phyloP scores from a whole-genome alignment of 2,888 invertebrate genomes.

The Eubasilissa splendida region DNA sequence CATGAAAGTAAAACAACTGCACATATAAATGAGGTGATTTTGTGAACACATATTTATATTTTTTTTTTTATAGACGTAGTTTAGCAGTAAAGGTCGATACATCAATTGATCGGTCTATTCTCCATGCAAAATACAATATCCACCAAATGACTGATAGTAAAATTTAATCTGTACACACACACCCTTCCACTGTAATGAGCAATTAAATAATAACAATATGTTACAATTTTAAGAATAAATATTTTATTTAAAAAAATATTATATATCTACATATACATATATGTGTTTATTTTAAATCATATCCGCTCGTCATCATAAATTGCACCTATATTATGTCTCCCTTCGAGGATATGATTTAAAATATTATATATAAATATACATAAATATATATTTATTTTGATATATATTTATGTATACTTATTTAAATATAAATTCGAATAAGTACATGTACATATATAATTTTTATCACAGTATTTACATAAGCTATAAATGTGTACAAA shows the following conservation, averaged over 20 bases:
- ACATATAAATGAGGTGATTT: no score
- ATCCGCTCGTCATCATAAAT: slow-evolving; percentile 45
- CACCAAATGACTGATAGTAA: no score
- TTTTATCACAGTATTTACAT: slow-evolving; percentile 55
- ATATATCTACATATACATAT: slow-evolving; percentile 24
- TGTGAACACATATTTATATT: no score
- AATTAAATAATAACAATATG: background rate
- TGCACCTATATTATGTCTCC: slow-evolving; percentile 59
- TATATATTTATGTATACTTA: slow-evolving; percentile 28
- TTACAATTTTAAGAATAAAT: slow-evolving; percentile 29
- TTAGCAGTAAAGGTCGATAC: no score
- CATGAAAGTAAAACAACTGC: no score
- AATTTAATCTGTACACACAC: no score
- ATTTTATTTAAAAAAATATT: slow-evolving; percentile 35
- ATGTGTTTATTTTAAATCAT: slow-evolving; percentile 7
- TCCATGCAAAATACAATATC: no score
- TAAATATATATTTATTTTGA: slow-evolving; percentile 26
- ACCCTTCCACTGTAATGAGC: no score
- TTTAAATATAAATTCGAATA: slow-evolving; percentile 35
- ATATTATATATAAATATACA: slow-evolving; percentile 11
- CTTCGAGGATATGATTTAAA: slow-evolving; percentile 29
- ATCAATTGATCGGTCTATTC: no score
- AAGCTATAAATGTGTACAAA: slow-evolving; percentile 34
- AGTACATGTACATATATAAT: slow-evolving; percentile 34
- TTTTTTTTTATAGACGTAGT: no score